phyloP scores from a whole-genome alignment of 1,140 invertebrate genomes.

The Melitaea cinxia region DNA sequence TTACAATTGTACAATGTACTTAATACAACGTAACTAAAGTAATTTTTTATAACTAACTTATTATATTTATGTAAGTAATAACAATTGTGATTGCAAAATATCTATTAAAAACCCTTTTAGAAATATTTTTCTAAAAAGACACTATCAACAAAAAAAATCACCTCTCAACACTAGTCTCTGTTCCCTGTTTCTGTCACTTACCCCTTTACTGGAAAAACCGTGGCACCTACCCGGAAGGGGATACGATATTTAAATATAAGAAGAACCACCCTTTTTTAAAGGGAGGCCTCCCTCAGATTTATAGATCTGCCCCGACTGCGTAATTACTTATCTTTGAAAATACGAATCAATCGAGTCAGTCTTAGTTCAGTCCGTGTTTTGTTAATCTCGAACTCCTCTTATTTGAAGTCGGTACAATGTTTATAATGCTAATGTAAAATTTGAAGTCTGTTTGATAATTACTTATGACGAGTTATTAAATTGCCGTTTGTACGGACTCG shows the following conservation, averaged over 20 bases:
- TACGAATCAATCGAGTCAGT: constrained; percentile 73
- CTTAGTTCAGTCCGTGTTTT: constrained; percentile 47
- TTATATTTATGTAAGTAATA: no score
- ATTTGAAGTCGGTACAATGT: constrained; percentile 29
- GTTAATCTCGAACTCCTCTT: constrained; percentile 28
- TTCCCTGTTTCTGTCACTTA: constrained; percentile 79
- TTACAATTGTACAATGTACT: no score
- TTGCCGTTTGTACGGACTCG: background rate
- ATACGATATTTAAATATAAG: constrained; percentile 81
- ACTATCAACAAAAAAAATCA: background rate
- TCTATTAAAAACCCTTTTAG: no score
- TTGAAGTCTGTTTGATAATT: constrained; percentile 36
- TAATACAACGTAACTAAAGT: no score
- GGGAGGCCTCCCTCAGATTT: constrained; percentile 72
- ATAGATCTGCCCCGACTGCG: constrained; percentile 76
- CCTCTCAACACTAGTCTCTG: constrained; percentile 45
- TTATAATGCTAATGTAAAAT: constrained; percentile 37
- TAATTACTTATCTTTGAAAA: constrained; percentile 80
- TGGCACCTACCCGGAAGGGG: constrained; percentile 80
- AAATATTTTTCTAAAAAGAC: constrained; percentile 5
- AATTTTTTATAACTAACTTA: no score
- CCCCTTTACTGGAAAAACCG: constrained; percentile 81
- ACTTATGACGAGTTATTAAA: constrained; percentile 4
- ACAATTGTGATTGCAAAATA: no score
- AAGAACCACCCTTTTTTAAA: constrained; percentile 78